These are phyloP conservation scores for Luehdorfia chinensis DNA, from an alignment of 1,140 invertebrate species.

Conservation along the genomic window DNA sequence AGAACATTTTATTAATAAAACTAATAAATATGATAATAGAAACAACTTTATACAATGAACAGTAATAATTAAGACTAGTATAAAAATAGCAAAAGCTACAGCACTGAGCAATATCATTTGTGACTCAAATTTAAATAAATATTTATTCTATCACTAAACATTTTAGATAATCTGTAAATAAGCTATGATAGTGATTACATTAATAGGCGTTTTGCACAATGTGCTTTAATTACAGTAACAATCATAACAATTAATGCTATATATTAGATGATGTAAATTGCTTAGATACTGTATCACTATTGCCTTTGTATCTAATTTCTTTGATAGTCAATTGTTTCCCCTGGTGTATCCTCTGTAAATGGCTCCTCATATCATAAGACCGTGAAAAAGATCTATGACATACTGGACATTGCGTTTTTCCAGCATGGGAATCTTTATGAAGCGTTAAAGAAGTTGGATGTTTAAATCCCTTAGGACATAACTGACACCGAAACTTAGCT, in stretches of 20 bases:
- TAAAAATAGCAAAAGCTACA: conserved; percentile 69
- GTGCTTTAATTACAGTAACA: conserved; percentile 40
- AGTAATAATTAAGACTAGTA: conserved; percentile 62
- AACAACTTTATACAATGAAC: conserved; percentile 53
- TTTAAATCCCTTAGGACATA: conserved; percentile 87
- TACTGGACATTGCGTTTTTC: conserved; percentile 82
- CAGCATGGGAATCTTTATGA: conserved; percentile 86
- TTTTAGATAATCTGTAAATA: conserved; percentile 23
- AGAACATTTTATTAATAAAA: conserved; percentile 20
- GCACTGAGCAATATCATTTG: conserved; percentile 61
- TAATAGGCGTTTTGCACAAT: conserved; percentile 38
- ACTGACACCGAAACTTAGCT: conserved; percentile 79
- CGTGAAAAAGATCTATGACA: conserved; percentile 80
- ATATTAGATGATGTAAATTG: conserved; percentile 61
- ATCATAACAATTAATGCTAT: conserved; percentile 36
- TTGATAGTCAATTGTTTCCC: conserved; percentile 71
- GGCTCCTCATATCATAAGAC: conserved; percentile 81
- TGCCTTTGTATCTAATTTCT: conserved; percentile 66
- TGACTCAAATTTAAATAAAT: conserved; percentile 47
- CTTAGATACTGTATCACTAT: conserved; percentile 54
- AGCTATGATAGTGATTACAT: conserved; percentile 21
- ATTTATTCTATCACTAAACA: conserved; percentile 21
- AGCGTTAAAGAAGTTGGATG: conserved; percentile 86
- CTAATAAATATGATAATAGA: conserved; percentile 30
- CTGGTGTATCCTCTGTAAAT: conserved; percentile 79